Percentiles rank a stretch among this genome's conserved stretches.
phyloP scores from a whole-genome alignment of 2,797 vertebrate genomes.

The Pseudochromis fuscus region DNA sequence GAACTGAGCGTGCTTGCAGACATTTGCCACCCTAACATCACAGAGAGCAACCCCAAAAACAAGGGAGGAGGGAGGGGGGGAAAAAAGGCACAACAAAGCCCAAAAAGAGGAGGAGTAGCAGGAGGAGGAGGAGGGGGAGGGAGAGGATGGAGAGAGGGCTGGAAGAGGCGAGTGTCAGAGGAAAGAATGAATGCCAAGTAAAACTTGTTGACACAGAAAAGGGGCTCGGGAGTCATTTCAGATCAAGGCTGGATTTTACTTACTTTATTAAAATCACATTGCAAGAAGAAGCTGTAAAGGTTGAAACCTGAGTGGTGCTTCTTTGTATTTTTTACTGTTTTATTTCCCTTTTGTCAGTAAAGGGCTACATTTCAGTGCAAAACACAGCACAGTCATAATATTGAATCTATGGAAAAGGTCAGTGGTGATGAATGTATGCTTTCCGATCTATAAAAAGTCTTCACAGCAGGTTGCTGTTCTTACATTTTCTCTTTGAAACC shows the following conservation, averaged over 20 bases:
- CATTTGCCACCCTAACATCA: slow-evolving; percentile 75
- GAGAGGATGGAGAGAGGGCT: slow-evolving; percentile 51
- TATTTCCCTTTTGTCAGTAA: slow-evolving; percentile 16
- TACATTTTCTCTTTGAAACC: slow-evolving; percentile 44
- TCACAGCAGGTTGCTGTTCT: slow-evolving; percentile 9
- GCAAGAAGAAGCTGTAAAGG: slow-evolving; percentile 18
- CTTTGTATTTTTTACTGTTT: slow-evolving; percentile 11
- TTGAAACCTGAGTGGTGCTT: background rate
- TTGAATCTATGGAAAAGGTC: slow-evolving; percentile 7
- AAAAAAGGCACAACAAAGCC: slow-evolving; percentile 71
- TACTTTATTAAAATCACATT: slow-evolving; percentile 36
- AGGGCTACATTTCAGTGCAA: slow-evolving; percentile 5
- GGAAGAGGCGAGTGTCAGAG: slow-evolving; percentile 66
- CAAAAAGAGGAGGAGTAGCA: slow-evolving; percentile 68
- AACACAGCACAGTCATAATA: background rate
- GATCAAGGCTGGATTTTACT: slow-evolving; percentile 29
- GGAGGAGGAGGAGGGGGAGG: slow-evolving; percentile 21
- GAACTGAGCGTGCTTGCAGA: slow-evolving; percentile 69
- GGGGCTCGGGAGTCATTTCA: slow-evolving; percentile 50
- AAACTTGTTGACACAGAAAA: slow-evolving; percentile 79
- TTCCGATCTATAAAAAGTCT: background rate
- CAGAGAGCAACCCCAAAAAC: slow-evolving; percentile 71
- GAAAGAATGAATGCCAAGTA: slow-evolving; percentile 69
- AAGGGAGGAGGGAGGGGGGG: slow-evolving; percentile 68
- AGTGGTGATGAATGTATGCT: slow-evolving; percentile 8